phyloP scores from a whole-genome alignment of 1,140 invertebrate genomes.

The Copidosoma floridanum region DNA sequence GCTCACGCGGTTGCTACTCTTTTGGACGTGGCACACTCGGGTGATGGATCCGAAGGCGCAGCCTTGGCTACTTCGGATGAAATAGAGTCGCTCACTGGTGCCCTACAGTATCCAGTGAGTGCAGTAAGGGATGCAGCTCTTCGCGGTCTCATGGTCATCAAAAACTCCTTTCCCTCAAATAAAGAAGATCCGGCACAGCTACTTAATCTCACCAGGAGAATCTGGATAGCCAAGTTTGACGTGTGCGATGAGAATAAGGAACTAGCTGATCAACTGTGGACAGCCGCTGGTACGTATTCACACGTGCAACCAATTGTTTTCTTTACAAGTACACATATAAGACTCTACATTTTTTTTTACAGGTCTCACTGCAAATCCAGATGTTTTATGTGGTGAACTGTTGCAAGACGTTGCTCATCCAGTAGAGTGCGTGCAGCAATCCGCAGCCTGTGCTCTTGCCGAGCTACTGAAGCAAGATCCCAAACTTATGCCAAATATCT shows the following conservation, averaged over 20 bases:
- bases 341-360: slow-evolving; percentile 22
- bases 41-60: slow-evolving; percentile 64
- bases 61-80: slow-evolving; percentile 68
- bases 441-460: slow-evolving; percentile 75
- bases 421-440: slow-evolving; percentile 74
- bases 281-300: slow-evolving; percentile 35
- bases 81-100: slow-evolving; percentile 73
- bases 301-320: too few species aligned
- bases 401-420: slow-evolving; percentile 77
- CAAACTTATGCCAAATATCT: slow-evolving; percentile 58
- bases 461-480: slow-evolving; percentile 63
- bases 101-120: slow-evolving; percentile 68
- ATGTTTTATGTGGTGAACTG: slow-evolving; percentile 63
- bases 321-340: not conserved
- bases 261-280: slow-evolving; percentile 71
- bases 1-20: slow-evolving; percentile 74
- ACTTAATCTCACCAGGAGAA: slow-evolving; percentile 65
- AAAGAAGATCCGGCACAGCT: slow-evolving; percentile 62
- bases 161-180: slow-evolving; percentile 64
- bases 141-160: slow-evolving; percentile 68
- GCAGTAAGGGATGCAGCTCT: slow-evolving; percentile 80
- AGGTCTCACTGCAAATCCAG: slow-evolving; percentile 59
- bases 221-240: slow-evolving; percentile 80
- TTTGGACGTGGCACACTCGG: slow-evolving; percentile 72
- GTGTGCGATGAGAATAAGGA: slow-evolving; percentile 67